A percentile compares a stretch with the other conserved stretches of the same genome.
phyloP scores from a whole-genome alignment of 2,888 invertebrate species.

The Eulithis prunata region DNA sequence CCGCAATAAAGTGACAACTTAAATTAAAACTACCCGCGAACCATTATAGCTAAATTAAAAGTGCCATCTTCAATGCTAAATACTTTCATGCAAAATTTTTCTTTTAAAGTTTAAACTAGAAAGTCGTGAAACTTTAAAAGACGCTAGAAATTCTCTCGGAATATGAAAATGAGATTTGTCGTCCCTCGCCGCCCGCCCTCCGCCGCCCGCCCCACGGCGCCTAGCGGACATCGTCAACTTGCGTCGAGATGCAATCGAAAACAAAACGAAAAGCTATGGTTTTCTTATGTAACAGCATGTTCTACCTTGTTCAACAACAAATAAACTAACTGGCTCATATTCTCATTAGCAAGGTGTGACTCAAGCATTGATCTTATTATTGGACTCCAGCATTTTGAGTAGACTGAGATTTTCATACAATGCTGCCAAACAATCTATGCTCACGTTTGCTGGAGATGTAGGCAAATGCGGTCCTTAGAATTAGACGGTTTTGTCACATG shows the following conservation, averaged over 20 bases:
- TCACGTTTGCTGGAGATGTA: no score
- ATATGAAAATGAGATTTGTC: conserved; percentile 42
- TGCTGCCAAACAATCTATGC: no score
- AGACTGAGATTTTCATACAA: no score
- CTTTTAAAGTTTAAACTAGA: conserved; percentile 32
- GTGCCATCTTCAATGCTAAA: conserved; percentile 32
- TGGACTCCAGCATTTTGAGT: no score
- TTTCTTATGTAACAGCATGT: neutral
- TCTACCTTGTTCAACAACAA: no score
- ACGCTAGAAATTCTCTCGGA: conserved; percentile 33
- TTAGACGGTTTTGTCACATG: no score
- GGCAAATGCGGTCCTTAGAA: no score
- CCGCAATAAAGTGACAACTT: conserved; percentile 23
- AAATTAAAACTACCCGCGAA: conserved; percentile 15
- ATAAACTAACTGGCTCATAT: no score
- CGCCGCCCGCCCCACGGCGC: neutral
- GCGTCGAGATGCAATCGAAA: neutral
- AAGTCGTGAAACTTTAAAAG: conserved; percentile 38
- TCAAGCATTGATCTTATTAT: no score
- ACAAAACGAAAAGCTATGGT: neutral
- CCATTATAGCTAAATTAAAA: conserved; percentile 21
- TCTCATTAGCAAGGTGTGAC: no score
- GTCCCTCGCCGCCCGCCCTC: conserved; percentile 6
- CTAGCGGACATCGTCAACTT: neutral
- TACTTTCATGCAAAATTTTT: conserved; percentile 31